A percentile compares a stretch with the other conserved stretches of the same genome.
Conservation (phyloP, 2,797 vertebrate genomes). For the Trachops cirrhosus region DNA sequence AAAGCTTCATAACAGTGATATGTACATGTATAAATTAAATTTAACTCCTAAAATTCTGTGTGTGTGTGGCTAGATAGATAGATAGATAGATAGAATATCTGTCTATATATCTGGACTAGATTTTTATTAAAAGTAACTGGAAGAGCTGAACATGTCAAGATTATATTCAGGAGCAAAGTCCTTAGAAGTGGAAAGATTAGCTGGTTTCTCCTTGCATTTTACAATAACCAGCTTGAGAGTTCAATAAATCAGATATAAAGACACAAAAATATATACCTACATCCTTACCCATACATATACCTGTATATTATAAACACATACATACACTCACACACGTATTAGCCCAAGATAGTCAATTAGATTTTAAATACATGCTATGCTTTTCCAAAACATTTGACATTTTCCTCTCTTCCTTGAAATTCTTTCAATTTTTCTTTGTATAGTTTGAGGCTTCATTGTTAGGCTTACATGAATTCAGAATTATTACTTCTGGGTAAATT, state of each 20-base stretch:
- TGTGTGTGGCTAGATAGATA: no score
- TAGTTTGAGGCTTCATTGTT: not conserved
- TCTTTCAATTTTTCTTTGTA: not conserved
- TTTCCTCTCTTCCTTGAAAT: not conserved
- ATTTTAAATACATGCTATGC: not conserved
- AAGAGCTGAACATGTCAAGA: not conserved
- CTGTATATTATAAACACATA: not conserved
- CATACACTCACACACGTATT: not conserved
- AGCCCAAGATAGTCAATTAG: not conserved
- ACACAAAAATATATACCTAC: not conserved
- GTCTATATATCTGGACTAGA: not conserved
- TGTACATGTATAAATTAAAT: not conserved
- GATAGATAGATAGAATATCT: no score
- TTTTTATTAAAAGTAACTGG: not conserved
- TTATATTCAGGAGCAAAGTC: not conserved
- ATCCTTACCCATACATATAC: not conserved
- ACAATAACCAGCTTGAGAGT: not conserved
- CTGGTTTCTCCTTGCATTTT: not conserved
- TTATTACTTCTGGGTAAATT: not conserved
- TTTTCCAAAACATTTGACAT: not conserved
- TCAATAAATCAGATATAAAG: not conserved
- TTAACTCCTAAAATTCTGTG: not conserved
- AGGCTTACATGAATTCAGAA: not conserved
- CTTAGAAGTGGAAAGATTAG: not conserved
- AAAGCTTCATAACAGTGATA: not conserved